Evolutionary conservation across 2,797 vertebrate genomes (phyloP).

Genomic region (Saxicola maurus): DNA sequence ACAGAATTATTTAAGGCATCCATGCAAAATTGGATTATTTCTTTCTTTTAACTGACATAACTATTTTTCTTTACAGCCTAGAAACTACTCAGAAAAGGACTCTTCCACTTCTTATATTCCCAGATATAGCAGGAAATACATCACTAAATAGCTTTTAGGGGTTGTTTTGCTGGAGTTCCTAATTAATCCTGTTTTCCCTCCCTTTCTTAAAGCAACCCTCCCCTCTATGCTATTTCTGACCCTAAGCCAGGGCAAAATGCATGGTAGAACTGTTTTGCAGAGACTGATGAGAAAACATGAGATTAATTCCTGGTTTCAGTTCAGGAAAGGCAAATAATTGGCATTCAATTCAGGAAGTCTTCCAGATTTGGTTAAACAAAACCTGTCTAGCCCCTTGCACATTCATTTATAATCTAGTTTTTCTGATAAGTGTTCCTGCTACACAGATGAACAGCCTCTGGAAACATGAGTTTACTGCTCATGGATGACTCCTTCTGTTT

Average conservation of each 20-base stretch:
- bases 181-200: neutral
- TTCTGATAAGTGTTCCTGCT: neutral
- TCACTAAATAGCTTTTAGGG: neutral
- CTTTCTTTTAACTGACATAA: neutral
- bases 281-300: neutral
- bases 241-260: neutral
- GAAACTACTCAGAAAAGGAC: neutral
- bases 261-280: fast-evolving
- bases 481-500: neutral
- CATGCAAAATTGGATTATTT: neutral
- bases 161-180: neutral
- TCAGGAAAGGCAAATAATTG: neutral
- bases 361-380: neutral
- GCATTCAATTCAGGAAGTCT: neutral
- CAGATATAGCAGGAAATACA: neutral
- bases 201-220: neutral
- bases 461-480: neutral
- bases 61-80: neutral
- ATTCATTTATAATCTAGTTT: neutral
- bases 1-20: neutral
- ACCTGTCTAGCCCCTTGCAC: neutral
- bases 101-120: neutral
- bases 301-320: neutral
- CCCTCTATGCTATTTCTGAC: neutral
- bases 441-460: neutral